Conservation (phyloP, 2,113 vertebrate species). For the Micromys minutus region DNA sequence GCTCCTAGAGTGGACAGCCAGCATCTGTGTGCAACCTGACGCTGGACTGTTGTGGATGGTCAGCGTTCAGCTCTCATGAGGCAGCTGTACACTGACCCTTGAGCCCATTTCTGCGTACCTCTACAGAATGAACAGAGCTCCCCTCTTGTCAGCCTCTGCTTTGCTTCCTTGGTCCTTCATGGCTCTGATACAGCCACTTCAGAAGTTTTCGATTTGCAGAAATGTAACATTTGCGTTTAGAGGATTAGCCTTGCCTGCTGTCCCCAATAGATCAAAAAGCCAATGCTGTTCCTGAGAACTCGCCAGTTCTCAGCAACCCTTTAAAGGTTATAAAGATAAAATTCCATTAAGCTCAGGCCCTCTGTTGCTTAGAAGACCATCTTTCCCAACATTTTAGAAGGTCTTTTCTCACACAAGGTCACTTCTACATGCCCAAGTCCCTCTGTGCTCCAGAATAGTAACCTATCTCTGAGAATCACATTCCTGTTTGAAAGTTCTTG, state of each 20-base stretch:
- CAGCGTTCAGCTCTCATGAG: neutral
- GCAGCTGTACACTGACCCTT: neutral
- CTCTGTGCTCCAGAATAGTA: neutral
- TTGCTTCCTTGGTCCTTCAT: neutral
- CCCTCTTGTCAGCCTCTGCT: neutral
- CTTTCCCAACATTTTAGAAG: neutral
- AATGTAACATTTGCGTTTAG: neutral
- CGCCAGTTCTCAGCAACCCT: neutral
- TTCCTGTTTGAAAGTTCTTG: neutral
- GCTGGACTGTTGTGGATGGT: neutral
- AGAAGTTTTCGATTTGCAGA: conserved; percentile 13
- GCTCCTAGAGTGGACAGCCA: accelerated
- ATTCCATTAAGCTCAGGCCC: neutral
- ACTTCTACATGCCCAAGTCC: neutral
- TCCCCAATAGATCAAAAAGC: neutral
- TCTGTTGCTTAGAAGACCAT: neutral
- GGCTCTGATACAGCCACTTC: neutral
- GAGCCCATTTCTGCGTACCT: neutral
- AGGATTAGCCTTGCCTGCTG: neutral
- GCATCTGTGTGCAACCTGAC: neutral
- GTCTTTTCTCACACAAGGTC: neutral
- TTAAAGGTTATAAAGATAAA: neutral
- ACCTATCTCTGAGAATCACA: neutral
- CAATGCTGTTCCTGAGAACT: neutral
- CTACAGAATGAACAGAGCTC: neutral